Evolutionary conservation across 1,140 invertebrate species (phyloP), one percentile per base, ranked within the genome.

Genomic region (Spodoptera litura): DNA sequence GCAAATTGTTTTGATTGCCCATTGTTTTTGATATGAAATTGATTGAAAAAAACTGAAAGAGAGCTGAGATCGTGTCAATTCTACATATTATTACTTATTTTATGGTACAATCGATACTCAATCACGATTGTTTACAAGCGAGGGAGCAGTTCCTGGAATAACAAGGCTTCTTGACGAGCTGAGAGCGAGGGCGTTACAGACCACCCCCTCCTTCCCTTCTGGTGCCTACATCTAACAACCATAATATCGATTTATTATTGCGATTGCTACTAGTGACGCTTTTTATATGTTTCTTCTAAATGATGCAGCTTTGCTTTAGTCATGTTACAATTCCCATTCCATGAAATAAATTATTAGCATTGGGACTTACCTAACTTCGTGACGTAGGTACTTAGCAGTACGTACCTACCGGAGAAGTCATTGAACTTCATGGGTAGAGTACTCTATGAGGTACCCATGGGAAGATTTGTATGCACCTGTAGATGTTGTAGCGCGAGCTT

Each of bases 191-290:
- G 58, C 27, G 58, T 13, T 59, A 27, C 58, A 31, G 58, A 35
- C 27, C 58, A 35, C 58, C 58, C 58, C 58, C 27, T 59, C 27
- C 55, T 25, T 9, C 15, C 25, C 20, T 11, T 9, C 9, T 15
- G 4, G 15, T 58, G 10, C 55, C 55, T 59, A 25, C 56, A 25
- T 59, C 56, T 12, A 59, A 59, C 58, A 12, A 31, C 27, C 58
- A 35, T 61, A 61, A 35, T 61, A 61, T 61, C 31, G 58, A 61
- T 61, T 61, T 61, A 61, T 61, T 61, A 61, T 61, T 61, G 58
- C 25, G 27, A 31, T 20, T 44, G 9, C 38, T 10, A 44, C 9
- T 61, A 27, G 58, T 61, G 12, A 61, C 35, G 56, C 10, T 44
- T 44, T 8, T 44, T 44, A 44, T 38, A 8, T 38, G 6, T 38